Conservation (phyloP, 2,113 vertebrate species). For the Pterocles burchelli region DNA sequence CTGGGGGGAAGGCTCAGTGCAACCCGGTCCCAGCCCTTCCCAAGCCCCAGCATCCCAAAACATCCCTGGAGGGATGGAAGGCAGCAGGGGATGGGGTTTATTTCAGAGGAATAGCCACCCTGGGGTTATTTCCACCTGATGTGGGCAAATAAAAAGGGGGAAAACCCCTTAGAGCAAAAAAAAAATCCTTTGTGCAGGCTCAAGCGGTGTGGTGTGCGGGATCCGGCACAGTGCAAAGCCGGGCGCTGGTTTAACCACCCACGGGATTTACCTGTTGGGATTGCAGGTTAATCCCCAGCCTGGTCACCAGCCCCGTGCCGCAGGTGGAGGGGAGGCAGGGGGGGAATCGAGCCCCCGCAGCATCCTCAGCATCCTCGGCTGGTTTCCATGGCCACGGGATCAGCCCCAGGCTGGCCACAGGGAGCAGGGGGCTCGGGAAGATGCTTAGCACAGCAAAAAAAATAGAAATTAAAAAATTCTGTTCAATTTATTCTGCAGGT, state of each 20-base stretch:
- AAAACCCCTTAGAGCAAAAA: rapidly evolving
- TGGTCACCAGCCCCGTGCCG: not conserved
- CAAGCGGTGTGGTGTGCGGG: not conserved
- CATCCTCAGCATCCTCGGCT: slow-evolving; percentile 4
- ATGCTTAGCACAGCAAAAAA: not conserved
- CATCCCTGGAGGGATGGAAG: not conserved
- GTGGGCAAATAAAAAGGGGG: not conserved
- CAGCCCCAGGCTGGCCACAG: not conserved
- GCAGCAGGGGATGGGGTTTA: not conserved
- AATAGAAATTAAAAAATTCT: too few species aligned
- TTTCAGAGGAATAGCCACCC: not conserved
- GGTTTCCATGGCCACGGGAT: slow-evolving; percentile 15
- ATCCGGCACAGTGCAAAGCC: not conserved
- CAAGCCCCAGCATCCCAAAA: not conserved
- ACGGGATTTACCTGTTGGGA: rapidly evolving
- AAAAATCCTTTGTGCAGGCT: rapidly evolving
- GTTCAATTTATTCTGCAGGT: too few species aligned
- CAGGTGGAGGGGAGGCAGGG: not conserved
- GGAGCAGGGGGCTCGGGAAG: not conserved
- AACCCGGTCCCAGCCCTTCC: not conserved
- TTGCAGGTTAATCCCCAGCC: not conserved
- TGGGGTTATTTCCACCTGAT: not conserved
- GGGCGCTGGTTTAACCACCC: not conserved
- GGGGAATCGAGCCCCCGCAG: not conserved
- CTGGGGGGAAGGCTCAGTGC: not conserved